Base-by-base conservation (phyloP, 2,797 vertebrate species). In the Poeciliopsis infans region DNA sequence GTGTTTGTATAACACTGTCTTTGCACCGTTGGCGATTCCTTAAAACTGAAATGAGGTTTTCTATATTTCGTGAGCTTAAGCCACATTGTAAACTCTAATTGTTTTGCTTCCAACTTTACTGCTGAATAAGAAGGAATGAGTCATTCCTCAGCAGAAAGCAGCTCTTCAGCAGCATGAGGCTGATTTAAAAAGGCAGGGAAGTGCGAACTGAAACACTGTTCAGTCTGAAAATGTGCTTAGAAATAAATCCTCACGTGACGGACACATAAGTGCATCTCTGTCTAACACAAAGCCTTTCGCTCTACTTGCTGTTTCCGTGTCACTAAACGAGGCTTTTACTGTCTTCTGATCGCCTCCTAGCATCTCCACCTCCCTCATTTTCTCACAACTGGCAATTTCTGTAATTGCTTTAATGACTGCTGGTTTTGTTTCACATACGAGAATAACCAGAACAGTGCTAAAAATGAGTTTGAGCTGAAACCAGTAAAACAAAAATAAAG, bases 261-360 rank as follows among this genome's bases (percentile, higher is more conserved):
- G 61, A 20, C 33, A 39, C 36, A 39, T 66, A 69, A 69, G 69
- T 31, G 15, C n/a, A 1, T 49, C 28, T 72, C 76, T 74, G 16
- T 55, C 3, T 75, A 51, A 84, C 77, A 84, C 75, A 25, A 71
- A 45, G 31, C 33, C 23, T 78, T 28, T 87, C 81, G 47, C 75
- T 79, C 59, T 33, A 83, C 86, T 86, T 87, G 85, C 78, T 31
- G 51, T 25, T 75, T 83, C 83, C 16, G 10, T 45, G 25, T 74
- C 84, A 74, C 33, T 72, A 68, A 89, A 83, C 39, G 49, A 55
- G 76, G 75, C 33, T 80, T 87, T 88, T 5, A 51, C 41, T 77
- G 47, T 70, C 66, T 68, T 33, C 13, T 76, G 72, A 31, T 83
- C 66, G 1, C 76, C 39, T 81, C 72, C 39, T 51, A 72, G 43